Evolutionary conservation across 2,888 invertebrate species (phyloP).

Genomic region (Poecilus cupreus): DNA sequence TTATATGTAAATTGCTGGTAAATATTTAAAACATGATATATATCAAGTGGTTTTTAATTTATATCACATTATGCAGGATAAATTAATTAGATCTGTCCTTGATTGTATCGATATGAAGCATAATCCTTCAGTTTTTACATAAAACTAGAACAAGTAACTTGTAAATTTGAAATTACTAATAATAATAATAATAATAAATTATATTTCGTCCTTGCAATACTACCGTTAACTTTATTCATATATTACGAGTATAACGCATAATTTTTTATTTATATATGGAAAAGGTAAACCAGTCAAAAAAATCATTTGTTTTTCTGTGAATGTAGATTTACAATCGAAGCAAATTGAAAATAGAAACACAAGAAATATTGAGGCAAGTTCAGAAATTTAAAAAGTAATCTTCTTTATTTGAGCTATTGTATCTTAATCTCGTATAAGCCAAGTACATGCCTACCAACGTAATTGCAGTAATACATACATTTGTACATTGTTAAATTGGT

Average conservation of each 20-base stretch:
- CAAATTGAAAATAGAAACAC: no score
- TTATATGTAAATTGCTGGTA: slow-evolving; percentile 17
- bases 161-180: not conserved
- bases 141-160: not conserved
- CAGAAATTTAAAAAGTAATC: no score
- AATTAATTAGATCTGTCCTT: slow-evolving; percentile 20
- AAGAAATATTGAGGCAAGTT: no score
- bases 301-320: no score
- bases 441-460: no score
- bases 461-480: no score
- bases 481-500: no score
- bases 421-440: no score
- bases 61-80: not conserved
- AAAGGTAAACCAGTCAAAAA: not conserved
- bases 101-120: not conserved
- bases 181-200: not conserved
- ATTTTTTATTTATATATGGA: not conserved
- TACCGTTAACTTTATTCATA: not conserved
- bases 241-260: not conserved
- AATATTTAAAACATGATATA: slow-evolving; percentile 18
- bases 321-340: no score
- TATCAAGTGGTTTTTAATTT: slow-evolving; percentile 25
- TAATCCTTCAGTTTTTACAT: not conserved
- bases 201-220: not conserved
- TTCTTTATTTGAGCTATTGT: no score